Percentiles rank a stretch among this genome's conserved stretches.
These are phyloP conservation scores for Philypnodon macrostomus DNA, from an alignment of 2,797 vertebrate species.

Conservation along the genomic window DNA sequence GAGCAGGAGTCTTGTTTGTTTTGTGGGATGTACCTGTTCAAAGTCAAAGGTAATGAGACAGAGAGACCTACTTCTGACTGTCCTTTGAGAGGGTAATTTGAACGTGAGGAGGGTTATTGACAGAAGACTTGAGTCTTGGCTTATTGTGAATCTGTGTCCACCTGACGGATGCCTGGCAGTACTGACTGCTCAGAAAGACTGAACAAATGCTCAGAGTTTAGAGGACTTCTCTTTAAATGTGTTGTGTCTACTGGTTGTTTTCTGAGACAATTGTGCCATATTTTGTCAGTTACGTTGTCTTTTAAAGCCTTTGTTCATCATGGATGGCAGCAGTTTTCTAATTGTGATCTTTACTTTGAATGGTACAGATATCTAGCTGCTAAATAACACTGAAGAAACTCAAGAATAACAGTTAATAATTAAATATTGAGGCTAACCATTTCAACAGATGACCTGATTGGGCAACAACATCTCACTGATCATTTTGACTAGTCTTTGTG, in stretches of 20 bases:
- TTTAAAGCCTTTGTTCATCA: conserved; percentile 53
- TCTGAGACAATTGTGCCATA: conserved; percentile 77
- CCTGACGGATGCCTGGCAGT: conserved; percentile 48
- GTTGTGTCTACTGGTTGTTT: conserved; percentile 69
- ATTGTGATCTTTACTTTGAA: conserved; percentile 64
- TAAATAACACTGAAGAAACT: conserved; percentile 56
- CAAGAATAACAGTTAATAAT: conserved; percentile 59
- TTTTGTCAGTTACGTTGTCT: conserved; percentile 47
- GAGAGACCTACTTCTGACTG: conserved; percentile 18
- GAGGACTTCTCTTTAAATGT: conserved; percentile 45
- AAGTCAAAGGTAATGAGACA: no score
- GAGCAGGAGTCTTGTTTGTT: no score
- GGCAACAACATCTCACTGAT: conserved; percentile 2
- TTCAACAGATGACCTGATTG: conserved; percentile 20
- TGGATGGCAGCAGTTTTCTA: conserved; percentile 67
- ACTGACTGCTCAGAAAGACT: conserved; percentile 24
- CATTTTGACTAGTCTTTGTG: conserved; percentile 61
- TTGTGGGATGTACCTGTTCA: no score
- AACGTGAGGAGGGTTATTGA: conserved; percentile 30
- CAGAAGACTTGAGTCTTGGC: conserved; percentile 15
- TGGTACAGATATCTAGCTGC: conserved; percentile 70
- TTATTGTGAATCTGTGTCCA: conserved; percentile 35
- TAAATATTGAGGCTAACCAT: conserved; percentile 41
- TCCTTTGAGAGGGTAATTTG: conserved; percentile 8
- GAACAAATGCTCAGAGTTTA: conserved; percentile 36